phyloP scores from a whole-genome alignment of 2,797 vertebrate species.

The Parotocinclus haroldoi region DNA sequence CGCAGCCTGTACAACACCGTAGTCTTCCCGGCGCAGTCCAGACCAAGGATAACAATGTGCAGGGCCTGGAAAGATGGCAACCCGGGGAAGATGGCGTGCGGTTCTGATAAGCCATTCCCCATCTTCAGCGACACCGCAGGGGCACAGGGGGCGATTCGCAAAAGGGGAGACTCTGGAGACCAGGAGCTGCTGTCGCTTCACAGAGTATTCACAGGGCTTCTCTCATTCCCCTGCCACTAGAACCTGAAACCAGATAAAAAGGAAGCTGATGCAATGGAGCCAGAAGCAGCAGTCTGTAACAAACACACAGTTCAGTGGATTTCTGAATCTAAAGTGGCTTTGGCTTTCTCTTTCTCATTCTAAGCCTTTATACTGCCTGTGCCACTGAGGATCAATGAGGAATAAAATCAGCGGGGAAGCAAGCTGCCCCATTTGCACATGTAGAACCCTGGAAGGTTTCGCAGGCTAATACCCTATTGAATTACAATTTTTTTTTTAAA shows the following conservation, averaged over 20 bases:
- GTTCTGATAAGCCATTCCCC: conserved; percentile 68
- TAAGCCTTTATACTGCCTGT: conserved; percentile 26
- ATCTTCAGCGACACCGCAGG: conserved; percentile 47
- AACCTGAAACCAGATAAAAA: conserved; percentile 56
- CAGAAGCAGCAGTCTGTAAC: conserved; percentile 44
- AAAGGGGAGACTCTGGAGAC: conserved; percentile 21
- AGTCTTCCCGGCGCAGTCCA: conserved; percentile 92
- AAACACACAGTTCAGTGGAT: conserved; percentile 41
- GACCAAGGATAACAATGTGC: conserved; percentile 91
- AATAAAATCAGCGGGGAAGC: conserved; percentile 56
- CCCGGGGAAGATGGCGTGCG: conserved; percentile 65
- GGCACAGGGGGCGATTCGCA: conserved; percentile 1
- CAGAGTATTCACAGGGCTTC: conserved; percentile 50
- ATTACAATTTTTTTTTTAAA: conserved; percentile 23
- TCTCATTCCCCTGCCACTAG: conserved; percentile 44
- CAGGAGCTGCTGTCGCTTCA: conserved; percentile 37
- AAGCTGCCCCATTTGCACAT: conserved; percentile 60
- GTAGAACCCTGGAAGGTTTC: conserved; percentile 52
- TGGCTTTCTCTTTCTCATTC: conserved; percentile 36
- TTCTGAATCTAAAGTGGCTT: conserved; percentile 24
- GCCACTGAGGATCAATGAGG: conserved; percentile 49
- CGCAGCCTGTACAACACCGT: conserved; percentile 90
- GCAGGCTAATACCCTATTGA: conserved; percentile 58
- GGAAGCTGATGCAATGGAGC: conserved; percentile 53
- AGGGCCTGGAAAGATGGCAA: conserved; percentile 88